Evolutionary conservation across 2,113 vertebrate species (phyloP).

Genomic region (Chrysemys picta): DNA sequence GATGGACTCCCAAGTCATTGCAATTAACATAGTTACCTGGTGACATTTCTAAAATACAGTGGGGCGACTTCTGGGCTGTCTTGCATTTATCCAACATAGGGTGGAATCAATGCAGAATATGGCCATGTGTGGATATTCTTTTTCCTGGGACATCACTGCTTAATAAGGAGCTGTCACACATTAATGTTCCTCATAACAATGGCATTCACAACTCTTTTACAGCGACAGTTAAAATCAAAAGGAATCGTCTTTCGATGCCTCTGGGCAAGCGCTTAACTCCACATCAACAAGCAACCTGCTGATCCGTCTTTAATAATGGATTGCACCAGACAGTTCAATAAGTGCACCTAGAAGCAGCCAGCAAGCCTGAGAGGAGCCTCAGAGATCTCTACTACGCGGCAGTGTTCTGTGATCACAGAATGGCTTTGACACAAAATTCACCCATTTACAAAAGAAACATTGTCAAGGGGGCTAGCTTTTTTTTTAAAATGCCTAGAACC

Average conservation of each 20-base stretch:
- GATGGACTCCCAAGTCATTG: neutral
- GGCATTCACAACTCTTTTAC: slow-evolving; percentile 29
- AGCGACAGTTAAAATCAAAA: slow-evolving; percentile 53
- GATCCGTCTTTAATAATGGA: slow-evolving; percentile 29
- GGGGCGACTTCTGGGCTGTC: rapidly evolving
- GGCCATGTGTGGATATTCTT: neutral
- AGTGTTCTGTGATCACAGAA: neutral
- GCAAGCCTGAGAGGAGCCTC: neutral
- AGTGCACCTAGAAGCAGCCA: neutral
- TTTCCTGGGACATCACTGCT: neutral
- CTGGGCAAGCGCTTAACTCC: neutral
- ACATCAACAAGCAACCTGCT: slow-evolving; percentile 30
- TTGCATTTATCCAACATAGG: neutral
- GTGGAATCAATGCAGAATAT: neutral
- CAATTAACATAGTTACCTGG: neutral
- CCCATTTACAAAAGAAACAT: neutral
- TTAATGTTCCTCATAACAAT: slow-evolving; percentile 14
- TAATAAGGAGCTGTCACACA: neutral
- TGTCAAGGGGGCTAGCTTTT: neutral
- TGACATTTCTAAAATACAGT: neutral
- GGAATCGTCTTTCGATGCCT: slow-evolving; percentile 41
- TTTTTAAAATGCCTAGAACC: neutral
- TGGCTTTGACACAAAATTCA: neutral
- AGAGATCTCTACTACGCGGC: neutral
- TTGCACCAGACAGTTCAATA: slow-evolving; percentile 46